Base-by-base conservation (phyloP, 35 echinoderm and acorn worm species). In the Lytechinus pictus region DNA sequence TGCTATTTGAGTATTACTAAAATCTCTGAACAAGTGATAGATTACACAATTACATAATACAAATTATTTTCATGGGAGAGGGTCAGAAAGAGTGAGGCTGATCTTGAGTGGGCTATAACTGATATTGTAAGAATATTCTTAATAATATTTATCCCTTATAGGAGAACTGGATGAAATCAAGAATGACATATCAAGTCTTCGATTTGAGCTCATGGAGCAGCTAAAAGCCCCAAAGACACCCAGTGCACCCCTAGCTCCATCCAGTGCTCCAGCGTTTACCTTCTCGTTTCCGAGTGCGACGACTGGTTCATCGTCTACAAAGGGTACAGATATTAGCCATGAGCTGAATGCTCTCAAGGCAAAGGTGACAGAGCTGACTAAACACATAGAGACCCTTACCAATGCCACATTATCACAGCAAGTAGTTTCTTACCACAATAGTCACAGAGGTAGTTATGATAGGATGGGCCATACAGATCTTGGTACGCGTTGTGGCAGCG, bases 141-240 rank as follows among this genome's bases (percentile, higher is more conserved):
- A 44, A 1, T 44, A 44, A 44, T 44, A 44, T 44, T 44, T 44
- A 44, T 44, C 10, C 12, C 54, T 86, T 86, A 52, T 87, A 97
- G 97, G 98, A 13, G 98, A 98, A 95, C 94, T 99, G 10, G 98
- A 99, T 51, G 98, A 99, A 94, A 99, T 99, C 9, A 99, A 99
- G 95, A 97, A 99, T 57, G 98, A 99, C 54, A 99, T 99, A 27
- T 97, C 96, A 3, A 99, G 98, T 79, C 94, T 99, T 86, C 95
- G 98, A 33, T 99, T 98, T 79, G 98, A 99, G 86, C 86, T 99
- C 13, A 95, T 98, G 89, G 98, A 99, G 95, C 89, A 98, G 94
- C 57, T 98, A 27, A 86, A 86, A 28, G 86, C 92, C 24, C 89
- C 95, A 5, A 58, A 79, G 56, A 91, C 97, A 6, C 61, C 95